Percentiles rank a stretch among this genome's conserved stretches.
These are phyloP conservation scores for Campoletis sonorensis DNA, from an alignment of 1,140 invertebrate species.

Conservation along the genomic window DNA sequence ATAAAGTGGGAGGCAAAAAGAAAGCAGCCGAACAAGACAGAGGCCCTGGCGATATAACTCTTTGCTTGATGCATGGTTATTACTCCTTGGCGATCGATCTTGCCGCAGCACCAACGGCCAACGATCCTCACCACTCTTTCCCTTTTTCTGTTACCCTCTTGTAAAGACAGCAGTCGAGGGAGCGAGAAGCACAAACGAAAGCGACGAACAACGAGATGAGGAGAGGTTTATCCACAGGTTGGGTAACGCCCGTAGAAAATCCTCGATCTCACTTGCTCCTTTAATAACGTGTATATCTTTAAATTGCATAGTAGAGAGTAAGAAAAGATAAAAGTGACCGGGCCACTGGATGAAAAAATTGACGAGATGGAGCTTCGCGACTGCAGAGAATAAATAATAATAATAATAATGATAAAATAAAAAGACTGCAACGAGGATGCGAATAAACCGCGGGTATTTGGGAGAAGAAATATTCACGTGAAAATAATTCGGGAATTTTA, in stretches of 20 bases:
- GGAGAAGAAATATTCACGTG: too few relatives aligned
- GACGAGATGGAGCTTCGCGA: too few relatives aligned
- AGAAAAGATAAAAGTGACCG: too few relatives aligned
- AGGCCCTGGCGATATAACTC: constrained; percentile 53
- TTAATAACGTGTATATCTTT: constrained; percentile 22
- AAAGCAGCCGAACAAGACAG: constrained; percentile 39
- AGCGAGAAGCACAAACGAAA: not conserved
- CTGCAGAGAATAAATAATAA: too few relatives aligned
- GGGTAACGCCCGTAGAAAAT: constrained; percentile 36
- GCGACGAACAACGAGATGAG: constrained; percentile 26
- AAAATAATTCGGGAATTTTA: too few relatives aligned
- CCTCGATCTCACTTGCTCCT: not conserved
- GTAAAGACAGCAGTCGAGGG: constrained; percentile 5
- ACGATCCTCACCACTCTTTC: not conserved
- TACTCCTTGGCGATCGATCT: constrained; percentile 54
- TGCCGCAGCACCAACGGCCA: constrained; percentile 12
- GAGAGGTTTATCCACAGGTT: constrained; percentile 14
- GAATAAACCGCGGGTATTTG: too few relatives aligned
- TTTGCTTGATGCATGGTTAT: constrained; percentile 58
- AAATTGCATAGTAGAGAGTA: constrained; percentile 42
- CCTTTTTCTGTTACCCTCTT: not conserved
- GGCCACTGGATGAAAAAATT: too few relatives aligned
- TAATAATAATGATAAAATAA: too few relatives aligned
- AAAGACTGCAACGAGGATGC: too few relatives aligned
- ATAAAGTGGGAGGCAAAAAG: constrained; percentile 46